Percentiles rank a stretch among this genome's conserved stretches.
Conservation (phyloP, 1,140 invertebrate species). For the honey bee (Apis mellifera) region Amel_HAv3.1 CM009941.2:2599501-2600000, state of each 20-base stretch:
- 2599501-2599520: not conserved
- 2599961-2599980: constrained; percentile 29
- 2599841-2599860: constrained; percentile 38
- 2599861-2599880: not conserved
- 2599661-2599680: not conserved
- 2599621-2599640: constrained; percentile 13
- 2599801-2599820: constrained; percentile 57
- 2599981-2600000: constrained; percentile 60
- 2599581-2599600: constrained; percentile 22
- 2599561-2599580: constrained; percentile 47
- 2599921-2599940: constrained; percentile 26
- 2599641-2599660: not conserved
- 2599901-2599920: not conserved
- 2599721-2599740: constrained; percentile 2
- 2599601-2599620: not conserved
- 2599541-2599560: not conserved
- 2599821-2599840: constrained; percentile 32
- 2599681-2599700: not conserved
- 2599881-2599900: not conserved
- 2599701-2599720: not conserved
- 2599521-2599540: not conserved
- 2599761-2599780: constrained; percentile 27
- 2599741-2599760: not conserved
- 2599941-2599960: constrained; percentile 35
- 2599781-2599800: constrained; percentile 50